These are phyloP conservation scores for Halichoeres trimaculatus DNA, from an alignment of 2,113 vertebrate species.

Conservation along the genomic window DNA sequence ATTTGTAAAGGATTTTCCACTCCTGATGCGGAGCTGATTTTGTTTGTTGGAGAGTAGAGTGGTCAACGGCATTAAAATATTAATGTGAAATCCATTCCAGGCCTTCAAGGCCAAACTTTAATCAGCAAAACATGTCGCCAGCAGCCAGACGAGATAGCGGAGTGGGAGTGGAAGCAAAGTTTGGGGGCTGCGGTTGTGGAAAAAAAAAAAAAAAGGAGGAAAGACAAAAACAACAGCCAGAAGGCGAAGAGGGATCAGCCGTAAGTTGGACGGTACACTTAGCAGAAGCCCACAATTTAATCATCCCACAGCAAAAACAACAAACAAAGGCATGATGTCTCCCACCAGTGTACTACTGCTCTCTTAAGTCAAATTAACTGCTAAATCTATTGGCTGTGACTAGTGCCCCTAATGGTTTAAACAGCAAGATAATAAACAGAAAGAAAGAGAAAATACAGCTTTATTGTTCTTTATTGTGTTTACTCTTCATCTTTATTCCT, in stretches of 20 bases:
- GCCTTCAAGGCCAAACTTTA: slow-evolving; percentile 57
- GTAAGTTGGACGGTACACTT: slow-evolving; percentile 25
- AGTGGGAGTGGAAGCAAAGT: slow-evolving; percentile 13
- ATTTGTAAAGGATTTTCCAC: slow-evolving; percentile 59
- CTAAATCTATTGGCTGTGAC: slow-evolving; percentile 1
- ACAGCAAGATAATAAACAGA: background rate
- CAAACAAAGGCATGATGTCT: background rate
- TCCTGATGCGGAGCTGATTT: slow-evolving; percentile 51
- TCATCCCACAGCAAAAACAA: slow-evolving; percentile 25
- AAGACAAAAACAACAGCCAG: slow-evolving; percentile 24
- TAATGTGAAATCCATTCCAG: slow-evolving; percentile 52
- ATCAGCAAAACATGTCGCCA: slow-evolving; percentile 59
- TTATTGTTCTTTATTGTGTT: background rate
- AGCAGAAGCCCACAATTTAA: slow-evolving; percentile 39
- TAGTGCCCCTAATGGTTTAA: background rate
- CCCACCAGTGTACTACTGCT: background rate
- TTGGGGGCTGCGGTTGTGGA: slow-evolving; percentile 1
- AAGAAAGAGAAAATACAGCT: background rate
- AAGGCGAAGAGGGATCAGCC: slow-evolving; percentile 42
- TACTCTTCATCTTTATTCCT: background rate
- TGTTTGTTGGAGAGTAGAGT: slow-evolving; percentile 49
- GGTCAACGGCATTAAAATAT: slow-evolving; percentile 71
- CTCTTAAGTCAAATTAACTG: slow-evolving; percentile 14
- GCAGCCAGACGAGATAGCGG: slow-evolving; percentile 40
- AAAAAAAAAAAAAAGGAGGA: background rate